Evolutionary conservation across 2,888 invertebrate genomes (phyloP).

Genomic region (Sphaeridia pumilis): DNA sequence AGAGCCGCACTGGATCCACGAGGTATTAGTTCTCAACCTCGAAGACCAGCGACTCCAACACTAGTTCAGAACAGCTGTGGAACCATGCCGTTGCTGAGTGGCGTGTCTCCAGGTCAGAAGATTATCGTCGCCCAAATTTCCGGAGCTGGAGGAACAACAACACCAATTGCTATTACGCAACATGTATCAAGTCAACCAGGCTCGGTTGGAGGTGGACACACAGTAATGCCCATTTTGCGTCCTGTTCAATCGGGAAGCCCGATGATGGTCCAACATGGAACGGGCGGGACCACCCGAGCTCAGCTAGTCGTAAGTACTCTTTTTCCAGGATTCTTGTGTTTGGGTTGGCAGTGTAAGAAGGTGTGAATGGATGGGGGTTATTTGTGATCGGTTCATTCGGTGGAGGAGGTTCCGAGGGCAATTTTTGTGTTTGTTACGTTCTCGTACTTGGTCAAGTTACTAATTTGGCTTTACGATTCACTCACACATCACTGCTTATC

Average conservation of each 20-base stretch:
- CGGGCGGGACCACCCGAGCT: slow-evolving; percentile 15
- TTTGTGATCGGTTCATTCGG: too few species aligned
- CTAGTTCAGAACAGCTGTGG: slow-evolving; percentile 18
- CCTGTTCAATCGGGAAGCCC: slow-evolving; percentile 35
- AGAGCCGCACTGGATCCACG: too few species aligned
- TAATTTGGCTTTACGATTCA: too few species aligned
- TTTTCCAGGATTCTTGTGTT: too few species aligned
- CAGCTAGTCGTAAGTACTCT: slow-evolving; percentile 28
- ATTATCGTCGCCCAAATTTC: slow-evolving; percentile 33
- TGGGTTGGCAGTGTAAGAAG: too few species aligned
- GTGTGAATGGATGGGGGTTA: too few species aligned
- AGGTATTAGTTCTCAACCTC: too few species aligned
- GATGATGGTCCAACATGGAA: slow-evolving; percentile 29
- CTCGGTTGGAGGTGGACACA: slow-evolving; percentile 5
- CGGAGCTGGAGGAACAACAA: slow-evolving; percentile 16
- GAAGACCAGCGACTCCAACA: slow-evolving; percentile 29
- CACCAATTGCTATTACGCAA: slow-evolving; percentile 21
- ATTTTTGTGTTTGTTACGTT: too few species aligned
- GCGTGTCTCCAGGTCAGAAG: slow-evolving; percentile 31
- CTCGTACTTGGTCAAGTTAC: too few species aligned
- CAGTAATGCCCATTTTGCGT: slow-evolving; percentile 25
- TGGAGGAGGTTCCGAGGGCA: too few species aligned
- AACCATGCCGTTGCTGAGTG: slow-evolving; percentile 20
- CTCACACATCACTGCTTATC: too few species aligned
- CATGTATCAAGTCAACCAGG: slow-evolving; percentile 7